phyloP scores from a whole-genome alignment of 2,888 invertebrate genomes.

The Steromphala cineraria region DNA sequence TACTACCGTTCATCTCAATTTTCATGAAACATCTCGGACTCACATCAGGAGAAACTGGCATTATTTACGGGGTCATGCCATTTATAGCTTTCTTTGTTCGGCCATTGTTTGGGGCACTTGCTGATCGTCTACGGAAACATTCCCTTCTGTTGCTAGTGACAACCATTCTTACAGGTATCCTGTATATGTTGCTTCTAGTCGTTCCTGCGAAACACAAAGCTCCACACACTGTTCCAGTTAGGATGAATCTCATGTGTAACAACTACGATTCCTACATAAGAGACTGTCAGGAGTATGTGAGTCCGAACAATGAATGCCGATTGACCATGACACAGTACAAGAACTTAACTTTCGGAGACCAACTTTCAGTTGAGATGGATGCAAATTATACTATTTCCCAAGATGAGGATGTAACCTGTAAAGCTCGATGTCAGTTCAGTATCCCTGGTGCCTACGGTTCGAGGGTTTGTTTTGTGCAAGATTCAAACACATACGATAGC shows the following conservation, averaged over 20 bases:
- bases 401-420: slow-evolving; percentile 30
- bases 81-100: slow-evolving; percentile 88
- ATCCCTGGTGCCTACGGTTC: slow-evolving; percentile 27
- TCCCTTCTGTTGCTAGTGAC: slow-evolving; percentile 88
- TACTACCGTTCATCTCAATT: slow-evolving; percentile 87
- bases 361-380: not conserved
- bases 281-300: slow-evolving; percentile 46
- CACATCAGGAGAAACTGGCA: slow-evolving; percentile 84
- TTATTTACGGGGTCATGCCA: slow-evolving; percentile 87
- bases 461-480: slow-evolving; percentile 44
- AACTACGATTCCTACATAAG: slow-evolving; percentile 56
- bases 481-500: slow-evolving; percentile 22
- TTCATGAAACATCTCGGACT: slow-evolving; percentile 86
- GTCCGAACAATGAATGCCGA: slow-evolving; percentile 1
- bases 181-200: slow-evolving; percentile 85
- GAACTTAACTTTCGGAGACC: not conserved
- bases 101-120: slow-evolving; percentile 85
- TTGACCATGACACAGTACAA: slow-evolving; percentile 22
- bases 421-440: slow-evolving; percentile 33
- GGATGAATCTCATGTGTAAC: slow-evolving; percentile 56
- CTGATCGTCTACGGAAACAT: slow-evolving; percentile 87
- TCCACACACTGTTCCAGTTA: slow-evolving; percentile 14
- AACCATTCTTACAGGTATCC: slow-evolving; percentile 85
- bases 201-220: slow-evolving; percentile 60
- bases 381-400: not conserved